phyloP scores from a whole-genome alignment of 53 echinoderm and acorn worm species.

The Echinarachnius parma region DNA sequence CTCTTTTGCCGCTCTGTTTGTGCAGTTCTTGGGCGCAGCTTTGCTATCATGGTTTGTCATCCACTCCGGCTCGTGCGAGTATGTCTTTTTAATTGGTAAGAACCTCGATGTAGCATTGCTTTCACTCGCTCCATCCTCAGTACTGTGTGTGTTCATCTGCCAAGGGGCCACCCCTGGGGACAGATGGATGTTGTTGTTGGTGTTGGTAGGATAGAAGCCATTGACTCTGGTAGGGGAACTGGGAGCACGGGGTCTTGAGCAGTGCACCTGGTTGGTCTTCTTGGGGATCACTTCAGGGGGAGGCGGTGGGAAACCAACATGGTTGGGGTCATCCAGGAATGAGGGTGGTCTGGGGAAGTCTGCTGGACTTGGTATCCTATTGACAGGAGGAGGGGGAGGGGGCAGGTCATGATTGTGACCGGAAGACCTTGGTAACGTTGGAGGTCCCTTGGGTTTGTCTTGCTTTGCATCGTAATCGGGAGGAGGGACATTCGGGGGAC shows the following conservation, averaged over 20 bases:
- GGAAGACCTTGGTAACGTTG: conserved; percentile 8
- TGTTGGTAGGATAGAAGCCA: conserved; percentile 3
- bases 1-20: not conserved
- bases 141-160: conserved; percentile 37
- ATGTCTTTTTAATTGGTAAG: conserved; percentile 24
- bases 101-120: conserved; percentile 3
- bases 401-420: conserved; percentile 35
- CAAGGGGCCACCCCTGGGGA: too few relatives aligned
- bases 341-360: conserved; percentile 45
- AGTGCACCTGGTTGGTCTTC: conserved; percentile 4
- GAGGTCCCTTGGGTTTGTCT: conserved; percentile 23
- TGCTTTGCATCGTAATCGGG: conserved; percentile 16
- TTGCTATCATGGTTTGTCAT: not conserved
- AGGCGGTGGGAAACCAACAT: conserved; percentile 25
- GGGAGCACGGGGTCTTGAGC: too few relatives aligned
- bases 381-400: conserved; percentile 26
- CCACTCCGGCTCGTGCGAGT: conserved; percentile 23
- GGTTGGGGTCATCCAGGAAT: conserved; percentile 26
- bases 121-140: conserved; percentile 30
- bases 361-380: conserved; percentile 37
- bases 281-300: conserved; percentile 30
- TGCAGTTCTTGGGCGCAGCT: too few relatives aligned
- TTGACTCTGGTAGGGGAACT: conserved; percentile 24
- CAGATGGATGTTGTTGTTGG: conserved; percentile 42
- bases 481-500: conserved; percentile 36